Conservation (phyloP, 2,113 vertebrate species). For the Tichodroma muraria region DNA sequence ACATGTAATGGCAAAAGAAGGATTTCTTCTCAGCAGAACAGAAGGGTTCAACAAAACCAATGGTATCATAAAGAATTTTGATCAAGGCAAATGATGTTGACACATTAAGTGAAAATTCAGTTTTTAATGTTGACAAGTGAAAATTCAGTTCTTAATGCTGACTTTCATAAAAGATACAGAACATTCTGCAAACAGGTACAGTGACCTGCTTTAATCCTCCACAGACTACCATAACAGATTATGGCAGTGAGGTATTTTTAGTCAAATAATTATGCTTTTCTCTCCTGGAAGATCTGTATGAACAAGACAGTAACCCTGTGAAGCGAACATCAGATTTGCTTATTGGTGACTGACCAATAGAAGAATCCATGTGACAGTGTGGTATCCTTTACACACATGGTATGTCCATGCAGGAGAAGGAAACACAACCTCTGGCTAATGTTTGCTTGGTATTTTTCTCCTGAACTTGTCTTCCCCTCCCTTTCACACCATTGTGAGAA, state of each 20-base stretch:
- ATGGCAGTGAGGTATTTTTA: neutral
- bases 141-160: no score
- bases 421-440: neutral
- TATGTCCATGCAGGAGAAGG: neutral
- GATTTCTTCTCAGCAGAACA: neutral
- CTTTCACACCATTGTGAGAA: neutral
- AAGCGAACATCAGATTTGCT: neutral
- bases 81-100: neutral
- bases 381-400: neutral
- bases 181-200: neutral
- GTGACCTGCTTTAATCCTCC: neutral
- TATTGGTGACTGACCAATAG: neutral
- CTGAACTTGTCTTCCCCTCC: neutral
- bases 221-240: neutral
- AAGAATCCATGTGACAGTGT: neutral
- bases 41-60: neutral
- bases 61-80: neutral
- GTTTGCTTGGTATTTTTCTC: neutral
- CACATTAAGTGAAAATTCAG: neutral
- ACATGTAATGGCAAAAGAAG: neutral
- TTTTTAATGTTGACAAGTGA: neutral
- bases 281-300: neutral
- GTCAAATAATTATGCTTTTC: neutral
- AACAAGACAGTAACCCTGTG: neutral
- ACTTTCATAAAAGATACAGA: neutral